Evolutionary conservation across 2,113 vertebrate species (phyloP).

Genomic region (Trematomus loennbergii): DNA sequence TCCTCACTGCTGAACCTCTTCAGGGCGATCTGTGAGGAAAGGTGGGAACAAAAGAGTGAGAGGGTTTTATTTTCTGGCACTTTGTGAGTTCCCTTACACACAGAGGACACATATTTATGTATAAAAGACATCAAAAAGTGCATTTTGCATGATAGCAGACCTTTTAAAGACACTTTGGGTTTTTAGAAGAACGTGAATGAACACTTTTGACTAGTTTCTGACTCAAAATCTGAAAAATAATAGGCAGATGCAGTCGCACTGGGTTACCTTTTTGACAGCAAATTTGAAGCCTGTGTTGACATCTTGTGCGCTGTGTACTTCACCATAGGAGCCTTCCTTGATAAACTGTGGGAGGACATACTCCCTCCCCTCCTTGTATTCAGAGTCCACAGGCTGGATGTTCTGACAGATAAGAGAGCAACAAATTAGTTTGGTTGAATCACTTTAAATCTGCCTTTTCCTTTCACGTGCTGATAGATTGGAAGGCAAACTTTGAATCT

Average conservation of each 20-base stretch:
- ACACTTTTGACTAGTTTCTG: too few relatives aligned
- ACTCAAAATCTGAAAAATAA: too few relatives aligned
- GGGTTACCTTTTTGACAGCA: conserved; percentile 93
- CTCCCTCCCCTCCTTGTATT: conserved; percentile 92
- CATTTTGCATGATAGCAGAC: too few relatives aligned
- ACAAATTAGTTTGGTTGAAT: neutral
- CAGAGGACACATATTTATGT: too few relatives aligned
- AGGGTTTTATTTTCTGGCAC: too few relatives aligned
- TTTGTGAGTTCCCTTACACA: too few relatives aligned
- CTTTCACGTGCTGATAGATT: neutral
- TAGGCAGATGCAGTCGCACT: too few relatives aligned
- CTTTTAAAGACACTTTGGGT: too few relatives aligned
- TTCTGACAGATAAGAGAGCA: conserved; percentile 78
- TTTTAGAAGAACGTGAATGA: too few relatives aligned
- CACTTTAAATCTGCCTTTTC: too few relatives aligned
- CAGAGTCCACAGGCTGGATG: conserved; percentile 90
- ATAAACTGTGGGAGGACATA: conserved; percentile 86
- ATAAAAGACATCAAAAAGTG: too few relatives aligned
- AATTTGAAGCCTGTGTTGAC: conserved; percentile 91
- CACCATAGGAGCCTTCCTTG: conserved; percentile 93
- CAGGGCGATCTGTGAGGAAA: conserved; percentile 84
- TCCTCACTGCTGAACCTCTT: conserved; percentile 92
- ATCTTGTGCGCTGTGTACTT: conserved; percentile 91
- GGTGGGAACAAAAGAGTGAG: neutral
- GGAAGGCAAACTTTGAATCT: too few relatives aligned